phyloP scores from a whole-genome alignment of 2,888 invertebrate species.

The Amphipyra tragopoginis region DNA sequence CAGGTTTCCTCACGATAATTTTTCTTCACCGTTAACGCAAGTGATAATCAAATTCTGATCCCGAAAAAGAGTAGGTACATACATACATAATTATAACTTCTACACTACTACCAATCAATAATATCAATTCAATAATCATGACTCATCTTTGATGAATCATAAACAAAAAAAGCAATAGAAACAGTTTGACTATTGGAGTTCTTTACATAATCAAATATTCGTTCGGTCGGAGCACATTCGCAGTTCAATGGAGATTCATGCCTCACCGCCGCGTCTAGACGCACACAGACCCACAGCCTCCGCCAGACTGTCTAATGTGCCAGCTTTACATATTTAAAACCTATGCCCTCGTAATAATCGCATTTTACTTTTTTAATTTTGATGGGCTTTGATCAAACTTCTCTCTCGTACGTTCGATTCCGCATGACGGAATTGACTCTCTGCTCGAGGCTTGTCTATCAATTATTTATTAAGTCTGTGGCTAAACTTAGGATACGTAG shows the following conservation, averaged over 20 bases:
- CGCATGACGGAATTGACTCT: constrained; percentile 27
- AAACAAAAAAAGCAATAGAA: constrained; percentile 47
- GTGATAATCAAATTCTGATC: too few relatives aligned
- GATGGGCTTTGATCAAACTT: constrained; percentile 51
- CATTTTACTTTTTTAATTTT: constrained; percentile 68
- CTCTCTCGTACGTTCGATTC: constrained; percentile 37
- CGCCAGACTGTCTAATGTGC: constrained; percentile 69
- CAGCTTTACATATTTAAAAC: constrained; percentile 74
- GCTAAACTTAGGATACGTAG: constrained; percentile 21
- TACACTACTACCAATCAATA: too few relatives aligned
- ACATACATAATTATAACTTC: too few relatives aligned
- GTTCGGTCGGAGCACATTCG: constrained; percentile 65
- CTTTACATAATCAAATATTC: constrained; percentile 87
- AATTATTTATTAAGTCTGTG: constrained; percentile 45
- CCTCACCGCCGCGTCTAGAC: constrained; percentile 73
- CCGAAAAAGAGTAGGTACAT: too few relatives aligned
- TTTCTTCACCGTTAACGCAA: too few relatives aligned
- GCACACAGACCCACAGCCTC: constrained; percentile 50
- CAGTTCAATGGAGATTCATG: constrained; percentile 73
- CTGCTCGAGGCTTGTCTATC: constrained; percentile 26
- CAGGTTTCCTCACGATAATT: too few relatives aligned
- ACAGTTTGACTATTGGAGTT: constrained; percentile 66
- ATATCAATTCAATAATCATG: too few relatives aligned
- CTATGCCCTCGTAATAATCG: constrained; percentile 64
- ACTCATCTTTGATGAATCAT: neutral